Evolutionary conservation across 2,113 vertebrate species (phyloP).

Genomic region (Equus quagga): DNA sequence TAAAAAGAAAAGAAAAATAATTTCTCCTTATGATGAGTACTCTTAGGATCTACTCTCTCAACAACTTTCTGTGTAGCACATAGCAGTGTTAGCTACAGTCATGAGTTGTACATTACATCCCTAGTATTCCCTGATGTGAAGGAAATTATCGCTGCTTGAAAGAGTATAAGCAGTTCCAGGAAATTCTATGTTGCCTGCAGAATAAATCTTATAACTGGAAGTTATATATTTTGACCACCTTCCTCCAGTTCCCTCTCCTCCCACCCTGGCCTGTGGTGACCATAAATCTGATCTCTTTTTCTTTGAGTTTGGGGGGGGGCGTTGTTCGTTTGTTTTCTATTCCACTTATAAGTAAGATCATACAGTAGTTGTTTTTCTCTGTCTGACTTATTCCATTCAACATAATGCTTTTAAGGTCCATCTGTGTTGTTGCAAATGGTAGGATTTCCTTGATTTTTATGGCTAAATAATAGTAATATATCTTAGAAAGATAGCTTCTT

Average conservation of each 20-base stretch:
- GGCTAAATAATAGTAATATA: background rate
- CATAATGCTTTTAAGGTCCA: background rate
- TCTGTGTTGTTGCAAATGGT: background rate
- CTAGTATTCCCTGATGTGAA: too few species aligned
- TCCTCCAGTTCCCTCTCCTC: background rate
- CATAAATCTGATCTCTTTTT: background rate
- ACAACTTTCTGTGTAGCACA: background rate
- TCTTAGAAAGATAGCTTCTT: background rate
- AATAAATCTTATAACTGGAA: background rate
- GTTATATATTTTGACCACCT: background rate
- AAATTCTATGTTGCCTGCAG: too few species aligned
- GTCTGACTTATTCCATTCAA: background rate
- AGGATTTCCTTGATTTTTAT: background rate
- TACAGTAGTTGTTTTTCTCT: background rate
- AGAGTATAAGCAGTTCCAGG: too few species aligned
- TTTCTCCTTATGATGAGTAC: background rate
- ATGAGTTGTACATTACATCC: background rate
- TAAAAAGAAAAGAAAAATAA: background rate
- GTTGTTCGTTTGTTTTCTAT: background rate
- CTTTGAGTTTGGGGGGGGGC: background rate
- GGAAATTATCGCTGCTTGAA: too few species aligned
- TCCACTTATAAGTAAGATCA: background rate
- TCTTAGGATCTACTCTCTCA: background rate
- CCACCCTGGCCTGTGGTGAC: background rate
- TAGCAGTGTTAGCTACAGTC: background rate